Evolutionary conservation across 2,113 vertebrate species (phyloP).

Genomic region (Toxotes jaculatrix): DNA sequence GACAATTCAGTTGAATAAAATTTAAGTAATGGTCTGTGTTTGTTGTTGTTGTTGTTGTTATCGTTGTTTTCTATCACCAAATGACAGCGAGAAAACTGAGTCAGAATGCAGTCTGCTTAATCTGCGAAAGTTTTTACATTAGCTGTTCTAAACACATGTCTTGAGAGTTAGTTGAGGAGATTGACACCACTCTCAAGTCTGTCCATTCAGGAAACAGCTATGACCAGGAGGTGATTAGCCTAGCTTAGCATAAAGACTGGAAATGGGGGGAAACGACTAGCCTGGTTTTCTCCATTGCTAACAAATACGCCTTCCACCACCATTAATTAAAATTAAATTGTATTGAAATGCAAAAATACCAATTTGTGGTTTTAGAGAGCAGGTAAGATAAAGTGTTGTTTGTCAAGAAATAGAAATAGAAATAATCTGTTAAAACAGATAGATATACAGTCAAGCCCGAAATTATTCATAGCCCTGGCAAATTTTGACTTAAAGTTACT

Average conservation of each 20-base stretch:
- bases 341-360: too few relatives aligned
- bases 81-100: neutral
- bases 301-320: too few relatives aligned
- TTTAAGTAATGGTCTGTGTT: neutral
- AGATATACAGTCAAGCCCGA: too few relatives aligned
- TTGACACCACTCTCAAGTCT: too few relatives aligned
- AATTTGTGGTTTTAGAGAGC: too few relatives aligned
- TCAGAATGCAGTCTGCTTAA: neutral
- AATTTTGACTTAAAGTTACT: too few relatives aligned
- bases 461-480: too few relatives aligned
- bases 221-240: neutral
- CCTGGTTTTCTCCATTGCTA: neutral
- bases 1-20: neutral
- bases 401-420: too few relatives aligned
- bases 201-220: too few relatives aligned
- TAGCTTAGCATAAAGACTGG: neutral
- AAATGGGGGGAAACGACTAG: neutral
- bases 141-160: neutral
- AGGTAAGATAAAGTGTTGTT: too few relatives aligned
- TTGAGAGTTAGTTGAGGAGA: neutral
- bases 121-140: neutral
- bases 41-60: too few relatives aligned
- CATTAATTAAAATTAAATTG: neutral
- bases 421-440: too few relatives aligned
- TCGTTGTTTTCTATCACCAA: neutral